Evolutionary conservation across 2,888 invertebrate species (phyloP), one percentile per base, ranked within the genome.

Genomic region (Tillus elongatus): DNA sequence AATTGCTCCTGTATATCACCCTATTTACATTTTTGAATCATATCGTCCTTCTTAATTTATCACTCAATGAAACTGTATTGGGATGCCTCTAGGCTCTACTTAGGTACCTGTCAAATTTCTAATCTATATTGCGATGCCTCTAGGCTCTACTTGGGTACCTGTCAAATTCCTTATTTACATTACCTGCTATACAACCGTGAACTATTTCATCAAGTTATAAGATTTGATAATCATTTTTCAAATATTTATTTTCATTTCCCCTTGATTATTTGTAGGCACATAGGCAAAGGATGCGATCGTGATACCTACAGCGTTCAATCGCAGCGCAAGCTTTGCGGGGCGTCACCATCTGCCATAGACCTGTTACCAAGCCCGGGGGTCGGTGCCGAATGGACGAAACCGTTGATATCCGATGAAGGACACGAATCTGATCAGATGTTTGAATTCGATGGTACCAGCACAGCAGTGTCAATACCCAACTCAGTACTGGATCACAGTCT

Each of bases 241-340:
- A 19, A n/a, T n/a, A 19, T 19, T 19, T 19, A 19, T 8, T n/a
- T n/a, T 19, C 24, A 8, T n/a, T n/a, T n/a, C 24, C 24, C 24
- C 24, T n/a, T 19, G 6, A 6, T n/a, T 19, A 19, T 30, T 52
- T 50, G 12, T 9, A 79, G 83, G 37, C 89, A 95, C 62, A 92
- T 93, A 44, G 95, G 92, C 46, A 89, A 91, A 61, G 93, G 95
- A 55, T 97, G 97, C 70, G 96, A 96, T 64, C 72, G 95, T 3
- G 96, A 96, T 61, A 90, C 91, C 0, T 90, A 91, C 64, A 82
- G 86, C 26, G 79, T 90, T 33, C 79, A 83, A 52, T 82, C 85
- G 12, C 90, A 90, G 64, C 69, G 85, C 42, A 84, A 86, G 63
- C 72, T 90, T 3, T 91, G 92, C 64, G 90, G 90, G 35, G 79